Conservation (phyloP, 2,888 invertebrate genomes). For the Ornithoptera priamus region DNA sequence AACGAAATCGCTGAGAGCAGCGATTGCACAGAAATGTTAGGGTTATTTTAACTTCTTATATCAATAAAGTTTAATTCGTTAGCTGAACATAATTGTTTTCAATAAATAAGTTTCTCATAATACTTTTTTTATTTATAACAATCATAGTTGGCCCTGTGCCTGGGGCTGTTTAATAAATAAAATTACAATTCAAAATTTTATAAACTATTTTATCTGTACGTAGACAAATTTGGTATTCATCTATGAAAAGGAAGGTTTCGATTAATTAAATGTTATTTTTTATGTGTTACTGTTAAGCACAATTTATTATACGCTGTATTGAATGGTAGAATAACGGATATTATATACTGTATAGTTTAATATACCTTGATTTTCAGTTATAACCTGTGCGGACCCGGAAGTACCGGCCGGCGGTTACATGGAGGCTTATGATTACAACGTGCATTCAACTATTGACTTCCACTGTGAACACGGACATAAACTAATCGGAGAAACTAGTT, state of each 20-base stretch:
- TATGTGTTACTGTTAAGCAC: too few species aligned
- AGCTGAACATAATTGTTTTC: not conserved
- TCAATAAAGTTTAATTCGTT: not conserved
- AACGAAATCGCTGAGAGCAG: not conserved
- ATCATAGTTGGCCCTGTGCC: not conserved
- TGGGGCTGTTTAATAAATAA: not conserved
- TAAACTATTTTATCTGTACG: not conserved
- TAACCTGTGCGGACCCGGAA: conserved; percentile 92
- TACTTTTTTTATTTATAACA: not conserved
- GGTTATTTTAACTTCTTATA: not conserved
- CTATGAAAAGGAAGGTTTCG: not conserved
- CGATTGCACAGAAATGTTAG: not conserved
- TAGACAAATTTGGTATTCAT: not conserved
- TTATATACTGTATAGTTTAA: too few species aligned
- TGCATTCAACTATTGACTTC: conserved; percentile 92
- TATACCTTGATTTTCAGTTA: conserved; percentile 78
- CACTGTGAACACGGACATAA: conserved; percentile 93
- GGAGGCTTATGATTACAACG: conserved; percentile 93
- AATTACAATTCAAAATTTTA: not conserved
- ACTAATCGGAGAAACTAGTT: conserved; percentile 85
- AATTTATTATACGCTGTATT: too few species aligned
- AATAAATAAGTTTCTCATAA: not conserved
- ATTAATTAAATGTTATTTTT: not conserved
- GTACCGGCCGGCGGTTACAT: conserved; percentile 92
- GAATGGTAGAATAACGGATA: too few species aligned